phyloP scores from a whole-genome alignment of 2,797 vertebrate genomes.

The Sebastes wilsoni region DNA sequence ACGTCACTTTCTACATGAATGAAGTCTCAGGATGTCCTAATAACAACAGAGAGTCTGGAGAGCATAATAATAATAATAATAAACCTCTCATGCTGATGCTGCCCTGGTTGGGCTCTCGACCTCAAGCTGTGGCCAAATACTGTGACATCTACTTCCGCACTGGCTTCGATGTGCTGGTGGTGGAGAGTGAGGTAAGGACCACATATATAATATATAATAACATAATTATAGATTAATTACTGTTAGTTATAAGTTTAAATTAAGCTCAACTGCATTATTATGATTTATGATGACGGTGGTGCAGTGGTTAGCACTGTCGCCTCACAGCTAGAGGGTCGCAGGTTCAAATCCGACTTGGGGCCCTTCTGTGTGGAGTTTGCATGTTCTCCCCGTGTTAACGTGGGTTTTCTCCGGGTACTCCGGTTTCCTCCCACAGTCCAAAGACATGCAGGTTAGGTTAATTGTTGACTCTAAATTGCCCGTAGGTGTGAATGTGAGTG shows the following conservation, averaged over 20 bases:
- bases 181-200: constrained; percentile 72
- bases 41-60: neutral
- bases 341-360: too few relatives aligned
- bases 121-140: constrained; percentile 73
- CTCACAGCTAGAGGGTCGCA: too few relatives aligned
- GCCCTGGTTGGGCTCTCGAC: constrained; percentile 80
- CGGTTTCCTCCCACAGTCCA: too few relatives aligned
- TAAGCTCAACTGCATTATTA: neutral
- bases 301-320: too few relatives aligned
- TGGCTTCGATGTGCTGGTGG: constrained; percentile 77
- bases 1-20: constrained; percentile 72
- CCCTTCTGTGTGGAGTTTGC: too few relatives aligned
- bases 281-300: neutral
- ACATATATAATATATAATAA: too few relatives aligned
- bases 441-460: too few relatives aligned
- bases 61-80: constrained; percentile 14
- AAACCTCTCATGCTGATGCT: constrained; percentile 76
- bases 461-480: too few relatives aligned
- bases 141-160: constrained; percentile 78
- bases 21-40: constrained; percentile 26
- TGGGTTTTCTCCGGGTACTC: too few relatives aligned
- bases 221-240: too few relatives aligned
- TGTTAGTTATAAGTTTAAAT: neutral
- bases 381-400: too few relatives aligned
- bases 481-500: too few relatives aligned